Evolutionary conservation across 2,797 vertebrate genomes (phyloP), one percentile per base, ranked within the genome.

Genomic region (Notolabrus celidotus): DNA sequence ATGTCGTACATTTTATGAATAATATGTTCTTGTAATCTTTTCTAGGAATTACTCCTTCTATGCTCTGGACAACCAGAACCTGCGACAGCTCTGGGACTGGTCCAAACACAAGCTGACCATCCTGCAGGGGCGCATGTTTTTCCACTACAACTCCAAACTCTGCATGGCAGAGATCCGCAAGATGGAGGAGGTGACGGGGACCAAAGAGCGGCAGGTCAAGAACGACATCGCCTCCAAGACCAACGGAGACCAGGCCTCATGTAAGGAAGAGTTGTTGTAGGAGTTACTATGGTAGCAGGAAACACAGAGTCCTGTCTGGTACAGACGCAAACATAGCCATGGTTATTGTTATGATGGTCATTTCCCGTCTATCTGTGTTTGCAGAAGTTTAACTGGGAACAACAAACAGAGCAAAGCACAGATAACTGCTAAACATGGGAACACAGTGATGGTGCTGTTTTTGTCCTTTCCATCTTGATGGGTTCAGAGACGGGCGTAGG

Each of bases 81-180:
- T 99, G 19, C 93, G 96, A 22, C 97, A 99, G 70, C 95, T 99
- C n/a, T 99, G 98, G 98, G 98, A 99, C 71, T 99, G 98, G 98
- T 95, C 91, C 87, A 97, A 99, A 46, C 98, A 99, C 94, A 98
- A 97, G 80, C 94, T 99, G 77, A 96, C 92, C 50, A 98, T 99
- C 79, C 83, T 90, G 45, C 93, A 94, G 77, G 98, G 98, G 19
- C 96, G 97, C 71, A 94, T 99, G 80, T 99, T 99, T 88, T 98
- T 99, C 90, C 96, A 98, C 74, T 97, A 97, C 75, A 99, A 99
- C 82, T 96, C 97, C 85, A 98, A 99, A 53, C 96, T 99, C 60
- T 99, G 98, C 87, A 90, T 98, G 90, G 90, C 95, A 0, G 97
- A 98, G 86, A 99, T 99, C 67, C 95, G 92, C 77, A 96, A 91